Evolutionary conservation across 2,113 vertebrate species (phyloP).

Genomic region (Bubo scandiacus): DNA sequence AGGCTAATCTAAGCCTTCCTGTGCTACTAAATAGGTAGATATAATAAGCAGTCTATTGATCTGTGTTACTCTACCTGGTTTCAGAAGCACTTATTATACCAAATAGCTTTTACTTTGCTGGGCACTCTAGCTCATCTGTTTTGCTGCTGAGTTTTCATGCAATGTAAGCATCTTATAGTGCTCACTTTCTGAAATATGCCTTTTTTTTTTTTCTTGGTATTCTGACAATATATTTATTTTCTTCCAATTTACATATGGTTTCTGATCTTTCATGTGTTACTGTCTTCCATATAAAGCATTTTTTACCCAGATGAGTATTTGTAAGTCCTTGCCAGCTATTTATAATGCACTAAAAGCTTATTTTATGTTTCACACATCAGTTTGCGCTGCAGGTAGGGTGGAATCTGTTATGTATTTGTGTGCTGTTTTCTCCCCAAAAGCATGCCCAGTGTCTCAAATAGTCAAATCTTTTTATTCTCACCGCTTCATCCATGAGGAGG

Average conservation of each 20-base stretch:
- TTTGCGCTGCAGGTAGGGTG: conserved; percentile 11
- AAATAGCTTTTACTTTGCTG: neutral
- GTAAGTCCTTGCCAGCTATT: neutral
- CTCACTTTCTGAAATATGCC: neutral
- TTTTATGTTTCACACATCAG: conserved; percentile 22
- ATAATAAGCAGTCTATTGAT: neutral
- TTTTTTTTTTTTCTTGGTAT: neutral
- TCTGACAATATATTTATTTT: neutral
- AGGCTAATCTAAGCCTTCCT: neutral
- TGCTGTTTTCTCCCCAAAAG: neutral
- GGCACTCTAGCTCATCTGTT: neutral
- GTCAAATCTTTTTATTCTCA: neutral
- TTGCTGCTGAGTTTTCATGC: conserved; percentile 1
- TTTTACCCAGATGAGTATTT: neutral
- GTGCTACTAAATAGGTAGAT: neutral
- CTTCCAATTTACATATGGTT: neutral
- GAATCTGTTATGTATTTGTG: neutral
- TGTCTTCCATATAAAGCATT: neutral
- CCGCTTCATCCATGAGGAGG: neutral
- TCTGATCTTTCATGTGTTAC: conserved; percentile 4
- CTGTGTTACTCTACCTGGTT: neutral
- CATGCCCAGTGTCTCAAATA: neutral
- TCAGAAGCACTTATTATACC: neutral
- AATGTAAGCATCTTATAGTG: neutral
- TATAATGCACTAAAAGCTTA: conserved; percentile 1